phyloP scores from a whole-genome alignment of 1,140 invertebrate species.

The Brachionus paranguensis region DNA sequence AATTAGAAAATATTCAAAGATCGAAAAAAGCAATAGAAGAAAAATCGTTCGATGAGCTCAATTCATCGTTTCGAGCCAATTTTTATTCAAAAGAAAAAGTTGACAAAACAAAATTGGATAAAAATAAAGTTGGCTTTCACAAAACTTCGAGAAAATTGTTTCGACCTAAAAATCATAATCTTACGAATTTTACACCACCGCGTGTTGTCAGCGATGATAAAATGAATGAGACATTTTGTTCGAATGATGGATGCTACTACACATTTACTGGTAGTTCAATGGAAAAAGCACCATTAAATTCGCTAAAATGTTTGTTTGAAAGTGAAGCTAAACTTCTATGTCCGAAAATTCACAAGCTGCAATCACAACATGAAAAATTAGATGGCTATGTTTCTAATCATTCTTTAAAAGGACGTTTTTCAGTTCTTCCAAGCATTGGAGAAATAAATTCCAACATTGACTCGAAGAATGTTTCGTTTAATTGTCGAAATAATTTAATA shows the following conservation, averaged over 20 bases:
- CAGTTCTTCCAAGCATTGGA: not conserved
- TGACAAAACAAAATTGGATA: not conserved
- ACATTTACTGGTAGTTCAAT: not conserved
- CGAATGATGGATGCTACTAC: not conserved
- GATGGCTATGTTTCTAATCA: not conserved
- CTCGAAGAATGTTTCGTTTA: not conserved
- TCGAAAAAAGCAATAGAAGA: not conserved
- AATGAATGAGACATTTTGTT: not conserved
- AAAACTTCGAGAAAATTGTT: not conserved
- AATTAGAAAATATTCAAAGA: slow-evolving; percentile 22
- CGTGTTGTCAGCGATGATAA: not conserved
- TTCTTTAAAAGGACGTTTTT: not conserved
- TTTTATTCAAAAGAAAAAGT: not conserved
- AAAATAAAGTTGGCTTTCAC: slow-evolving; percentile 1
- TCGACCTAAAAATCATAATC: not conserved
- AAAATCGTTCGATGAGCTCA: not conserved
- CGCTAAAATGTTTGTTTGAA: not conserved
- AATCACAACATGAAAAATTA: slow-evolving; percentile 2
- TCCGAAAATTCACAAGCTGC: not conserved
- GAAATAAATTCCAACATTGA: not conserved
- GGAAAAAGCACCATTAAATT: not conserved
- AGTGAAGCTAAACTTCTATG: not conserved
- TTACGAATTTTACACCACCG: not conserved
- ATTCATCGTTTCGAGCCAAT: not conserved
- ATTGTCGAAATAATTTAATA: not conserved